These are phyloP conservation scores for Crocidura indochinensis DNA, from an alignment of 2,797 vertebrate species.

Conservation along the genomic window DNA sequence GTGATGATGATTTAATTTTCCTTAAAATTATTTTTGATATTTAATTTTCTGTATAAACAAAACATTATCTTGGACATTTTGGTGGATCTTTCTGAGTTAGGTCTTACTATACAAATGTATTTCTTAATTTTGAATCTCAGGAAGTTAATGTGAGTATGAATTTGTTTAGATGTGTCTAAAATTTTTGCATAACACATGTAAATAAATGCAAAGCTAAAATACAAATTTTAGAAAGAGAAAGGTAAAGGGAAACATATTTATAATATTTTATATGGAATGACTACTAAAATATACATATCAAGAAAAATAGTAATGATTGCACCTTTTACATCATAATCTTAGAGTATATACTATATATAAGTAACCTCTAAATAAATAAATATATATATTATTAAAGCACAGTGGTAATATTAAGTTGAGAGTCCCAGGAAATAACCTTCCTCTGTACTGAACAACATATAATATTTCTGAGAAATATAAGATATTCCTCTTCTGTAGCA, in stretches of 20 bases:
- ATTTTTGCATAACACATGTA: conserved; percentile 79
- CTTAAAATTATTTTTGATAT: conserved; percentile 8
- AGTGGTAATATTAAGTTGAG: neutral
- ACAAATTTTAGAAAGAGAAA: conserved; percentile 76
- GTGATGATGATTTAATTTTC: neutral
- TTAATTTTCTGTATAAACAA: neutral
- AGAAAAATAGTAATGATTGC: conserved; percentile 76
- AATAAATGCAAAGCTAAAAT: conserved; percentile 80
- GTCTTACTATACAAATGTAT: neutral
- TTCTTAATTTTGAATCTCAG: conserved; percentile 42
- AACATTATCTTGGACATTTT: neutral
- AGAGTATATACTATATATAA: neutral
- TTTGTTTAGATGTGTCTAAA: neutral
- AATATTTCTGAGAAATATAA: neutral
- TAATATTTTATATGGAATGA: conserved; percentile 83
- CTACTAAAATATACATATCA: conserved; percentile 75
- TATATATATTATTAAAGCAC: neutral
- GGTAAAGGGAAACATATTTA: conserved; percentile 73
- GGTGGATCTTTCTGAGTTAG: conserved; percentile 37
- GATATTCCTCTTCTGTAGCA: neutral
- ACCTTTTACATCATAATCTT: neutral
- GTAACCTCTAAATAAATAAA: neutral
- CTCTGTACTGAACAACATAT: neutral
- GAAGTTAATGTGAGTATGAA: neutral
- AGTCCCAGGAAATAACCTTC: neutral